Conservation (phyloP, 2,888 invertebrate species). For the Pollenia labialis region DNA sequence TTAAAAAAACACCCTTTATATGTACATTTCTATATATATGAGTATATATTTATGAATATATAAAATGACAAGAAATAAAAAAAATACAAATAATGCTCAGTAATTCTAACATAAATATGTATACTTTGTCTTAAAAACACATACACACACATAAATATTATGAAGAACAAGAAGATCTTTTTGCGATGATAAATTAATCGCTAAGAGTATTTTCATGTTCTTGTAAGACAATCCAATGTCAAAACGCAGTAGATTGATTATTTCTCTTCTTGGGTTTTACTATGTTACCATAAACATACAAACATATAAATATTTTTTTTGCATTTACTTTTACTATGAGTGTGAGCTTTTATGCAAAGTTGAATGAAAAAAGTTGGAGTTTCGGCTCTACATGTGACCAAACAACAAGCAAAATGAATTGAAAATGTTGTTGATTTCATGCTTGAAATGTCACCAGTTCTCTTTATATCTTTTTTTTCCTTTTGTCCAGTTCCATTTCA, state of each 20-base stretch:
- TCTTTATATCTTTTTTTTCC: not conserved
- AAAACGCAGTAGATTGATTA: slow-evolving; percentile 82
- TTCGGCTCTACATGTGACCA: slow-evolving; percentile 42
- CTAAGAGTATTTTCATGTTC: slow-evolving; percentile 84
- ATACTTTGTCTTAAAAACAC: slow-evolving; percentile 1
- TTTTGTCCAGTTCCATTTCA: slow-evolving; percentile 11
- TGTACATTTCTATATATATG: too few relatives aligned
- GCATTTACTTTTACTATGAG: not conserved
- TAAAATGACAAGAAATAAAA: slow-evolving; percentile 7
- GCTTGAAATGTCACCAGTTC: slow-evolving; percentile 72
- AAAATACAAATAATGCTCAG: slow-evolving; percentile 45
- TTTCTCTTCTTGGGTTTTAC: slow-evolving; percentile 63
- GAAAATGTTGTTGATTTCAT: slow-evolving; percentile 69
- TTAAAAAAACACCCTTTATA: too few relatives aligned
- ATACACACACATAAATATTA: slow-evolving; percentile 10
- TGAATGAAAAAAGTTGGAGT: slow-evolving; percentile 14
- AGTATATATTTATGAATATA: not conserved
- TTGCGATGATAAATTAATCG: slow-evolving; percentile 83
- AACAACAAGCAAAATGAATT: slow-evolving; percentile 51
- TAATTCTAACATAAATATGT: slow-evolving; percentile 14
- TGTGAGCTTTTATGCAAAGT: slow-evolving; percentile 32
- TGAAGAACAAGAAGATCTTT: slow-evolving; percentile 77
- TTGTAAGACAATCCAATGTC: slow-evolving; percentile 82
- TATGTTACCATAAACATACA: slow-evolving; percentile 4
- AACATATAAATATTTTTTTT: not conserved